A percentile compares a stretch with the other conserved stretches of the same genome.
phyloP scores from a whole-genome alignment of 2,113 vertebrate genomes.

The Cygnus buccinator region DNA sequence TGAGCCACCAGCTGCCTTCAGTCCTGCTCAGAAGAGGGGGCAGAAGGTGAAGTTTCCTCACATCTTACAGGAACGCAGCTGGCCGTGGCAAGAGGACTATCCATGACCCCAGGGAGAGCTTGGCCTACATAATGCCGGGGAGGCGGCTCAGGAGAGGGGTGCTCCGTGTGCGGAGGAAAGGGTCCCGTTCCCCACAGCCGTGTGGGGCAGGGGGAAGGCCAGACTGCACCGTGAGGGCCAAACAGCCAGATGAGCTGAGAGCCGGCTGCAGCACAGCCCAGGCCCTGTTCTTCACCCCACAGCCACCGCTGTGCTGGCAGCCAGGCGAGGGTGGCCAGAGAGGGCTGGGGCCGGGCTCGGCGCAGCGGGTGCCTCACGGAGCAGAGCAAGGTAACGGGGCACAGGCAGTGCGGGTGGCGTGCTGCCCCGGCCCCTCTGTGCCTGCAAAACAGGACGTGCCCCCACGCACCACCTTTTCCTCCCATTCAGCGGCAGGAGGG shows the following conservation, averaged over 20 bases:
- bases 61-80: background rate
- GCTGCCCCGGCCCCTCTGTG: background rate
- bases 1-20: background rate
- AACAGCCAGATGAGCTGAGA: background rate
- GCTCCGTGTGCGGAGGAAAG: background rate
- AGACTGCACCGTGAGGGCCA: background rate
- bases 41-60: background rate
- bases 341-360: background rate
- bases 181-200: background rate
- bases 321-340: no score
- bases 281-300: background rate
- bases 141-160: background rate
- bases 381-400: background rate
- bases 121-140: background rate
- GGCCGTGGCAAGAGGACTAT: background rate
- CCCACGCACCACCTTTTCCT: constrained; percentile 74
- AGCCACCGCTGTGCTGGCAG: background rate
- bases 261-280: accelerated
- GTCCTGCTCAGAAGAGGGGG: background rate
- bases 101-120: background rate
- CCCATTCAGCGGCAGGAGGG: constrained; percentile 58
- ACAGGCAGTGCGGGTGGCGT: background rate
- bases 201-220: background rate
- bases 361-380: background rate
- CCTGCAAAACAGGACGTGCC: constrained; percentile 56